Conservation (phyloP, 2,888 invertebrate species). For the Byasa hedistus region DNA sequence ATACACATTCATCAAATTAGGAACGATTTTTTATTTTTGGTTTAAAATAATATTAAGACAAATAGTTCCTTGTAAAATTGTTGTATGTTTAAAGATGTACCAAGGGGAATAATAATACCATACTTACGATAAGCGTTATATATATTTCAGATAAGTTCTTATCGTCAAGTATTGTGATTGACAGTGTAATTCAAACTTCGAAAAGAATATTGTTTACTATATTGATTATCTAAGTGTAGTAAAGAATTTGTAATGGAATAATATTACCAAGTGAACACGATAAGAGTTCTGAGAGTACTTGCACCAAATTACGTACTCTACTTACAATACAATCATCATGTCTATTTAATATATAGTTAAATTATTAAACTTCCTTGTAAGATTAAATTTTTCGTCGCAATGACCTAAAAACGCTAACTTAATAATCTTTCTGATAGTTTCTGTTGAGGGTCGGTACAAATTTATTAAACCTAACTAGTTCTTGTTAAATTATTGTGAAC, state of each 20-base stretch:
- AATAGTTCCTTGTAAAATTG: not conserved
- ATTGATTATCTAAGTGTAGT: not conserved
- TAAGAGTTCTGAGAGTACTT: no score
- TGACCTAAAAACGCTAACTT: no score
- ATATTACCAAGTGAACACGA: no score
- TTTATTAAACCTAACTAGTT: no score
- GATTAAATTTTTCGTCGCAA: no score
- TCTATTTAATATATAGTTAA: no score
- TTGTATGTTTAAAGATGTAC: not conserved
- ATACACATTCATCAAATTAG: conserved; percentile 16
- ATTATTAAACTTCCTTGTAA: no score
- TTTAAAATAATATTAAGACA: not conserved
- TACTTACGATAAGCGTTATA: conserved; percentile 16
- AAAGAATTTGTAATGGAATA: not conserved
- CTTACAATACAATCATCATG: no score
- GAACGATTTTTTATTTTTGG: conserved; percentile 5
- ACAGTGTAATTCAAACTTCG: conserved; percentile 7
- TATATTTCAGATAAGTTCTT: conserved; percentile 15
- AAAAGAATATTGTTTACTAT: conserved; percentile 10
- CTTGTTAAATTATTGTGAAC: not conserved
- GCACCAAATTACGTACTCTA: no score
- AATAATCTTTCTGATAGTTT: no score
- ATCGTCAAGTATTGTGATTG: conserved; percentile 19
- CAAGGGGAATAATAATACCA: conserved; percentile 7
- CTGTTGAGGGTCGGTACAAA: no score